These are phyloP conservation scores for Bos indicus DNA, from an alignment of 2,113 vertebrate genomes.

Conservation along the genomic window DNA sequence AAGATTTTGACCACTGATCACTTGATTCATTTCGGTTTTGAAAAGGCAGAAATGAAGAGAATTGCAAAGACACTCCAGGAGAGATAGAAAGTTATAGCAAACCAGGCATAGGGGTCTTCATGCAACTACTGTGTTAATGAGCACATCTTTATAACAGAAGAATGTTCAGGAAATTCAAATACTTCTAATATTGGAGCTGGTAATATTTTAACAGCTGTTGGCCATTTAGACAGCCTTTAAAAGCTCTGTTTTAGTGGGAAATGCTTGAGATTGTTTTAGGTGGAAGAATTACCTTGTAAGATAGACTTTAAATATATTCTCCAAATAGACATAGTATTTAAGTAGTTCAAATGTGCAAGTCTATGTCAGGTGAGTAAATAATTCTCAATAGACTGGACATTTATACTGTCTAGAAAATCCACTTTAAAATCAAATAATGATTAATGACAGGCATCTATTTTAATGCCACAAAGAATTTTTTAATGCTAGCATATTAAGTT, in stretches of 20 bases:
- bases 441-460: conserved; percentile 17
- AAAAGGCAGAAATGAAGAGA: neutral
- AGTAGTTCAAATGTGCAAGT: neutral
- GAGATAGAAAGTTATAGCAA: neutral
- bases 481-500: conserved; percentile 15
- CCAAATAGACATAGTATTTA: neutral
- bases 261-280: neutral
- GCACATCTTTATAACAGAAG: neutral
- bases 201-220: neutral
- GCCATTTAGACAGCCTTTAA: neutral
- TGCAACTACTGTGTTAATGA: neutral
- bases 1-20: neutral
- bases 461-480: neutral
- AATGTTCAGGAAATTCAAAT: neutral
- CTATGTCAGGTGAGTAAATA: neutral
- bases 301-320: neutral
- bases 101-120: neutral
- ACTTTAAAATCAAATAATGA: conserved; percentile 28
- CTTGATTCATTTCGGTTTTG: neutral
- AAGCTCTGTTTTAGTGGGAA: neutral
- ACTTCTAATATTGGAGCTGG: neutral
- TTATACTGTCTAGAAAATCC: neutral
- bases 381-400: neutral
- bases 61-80: neutral
- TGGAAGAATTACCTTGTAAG: neutral